These are phyloP conservation scores for Lates japonicus DNA, from an alignment of 2,797 vertebrate species.

Conservation along the genomic window DNA sequence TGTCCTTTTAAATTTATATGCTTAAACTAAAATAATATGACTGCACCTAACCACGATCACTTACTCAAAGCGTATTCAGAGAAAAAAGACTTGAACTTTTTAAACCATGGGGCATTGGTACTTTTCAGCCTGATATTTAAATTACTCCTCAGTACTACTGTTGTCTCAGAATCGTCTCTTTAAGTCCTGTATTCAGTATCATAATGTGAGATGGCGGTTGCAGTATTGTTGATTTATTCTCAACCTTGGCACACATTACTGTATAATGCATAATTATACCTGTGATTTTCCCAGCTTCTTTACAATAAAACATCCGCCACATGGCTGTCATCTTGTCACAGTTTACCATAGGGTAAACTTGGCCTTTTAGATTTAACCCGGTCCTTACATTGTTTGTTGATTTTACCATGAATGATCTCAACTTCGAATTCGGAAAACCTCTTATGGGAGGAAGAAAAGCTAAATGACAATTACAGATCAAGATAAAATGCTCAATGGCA, in stretches of 20 bases:
- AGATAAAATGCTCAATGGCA: slow-evolving; percentile 21
- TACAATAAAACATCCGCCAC: not conserved
- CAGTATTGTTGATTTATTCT: not conserved
- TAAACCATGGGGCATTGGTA: no score
- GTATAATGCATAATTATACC: not conserved
- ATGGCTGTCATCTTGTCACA: not conserved
- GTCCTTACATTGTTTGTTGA: not conserved
- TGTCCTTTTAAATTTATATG: no score
- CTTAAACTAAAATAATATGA: no score
- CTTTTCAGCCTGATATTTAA: not conserved
- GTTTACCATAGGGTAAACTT: not conserved
- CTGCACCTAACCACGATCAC: no score
- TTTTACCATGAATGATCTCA: slow-evolving; percentile 4
- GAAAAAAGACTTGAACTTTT: no score
- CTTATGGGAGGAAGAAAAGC: not conserved
- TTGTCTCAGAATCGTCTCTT: not conserved
- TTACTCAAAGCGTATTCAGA: no score
- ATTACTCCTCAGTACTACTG: not conserved
- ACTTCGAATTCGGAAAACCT: slow-evolving; percentile 6
- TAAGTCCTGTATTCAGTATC: not conserved
- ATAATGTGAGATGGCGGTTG: not conserved
- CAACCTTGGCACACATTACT: not conserved
- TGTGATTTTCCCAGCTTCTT: not conserved
- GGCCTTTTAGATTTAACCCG: not conserved
- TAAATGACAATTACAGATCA: slow-evolving; percentile 25